Evolutionary conservation across 1,140 invertebrate genomes (phyloP), one percentile per base, ranked within the genome.

Genomic region (Eufriesea mexicana): DNA sequence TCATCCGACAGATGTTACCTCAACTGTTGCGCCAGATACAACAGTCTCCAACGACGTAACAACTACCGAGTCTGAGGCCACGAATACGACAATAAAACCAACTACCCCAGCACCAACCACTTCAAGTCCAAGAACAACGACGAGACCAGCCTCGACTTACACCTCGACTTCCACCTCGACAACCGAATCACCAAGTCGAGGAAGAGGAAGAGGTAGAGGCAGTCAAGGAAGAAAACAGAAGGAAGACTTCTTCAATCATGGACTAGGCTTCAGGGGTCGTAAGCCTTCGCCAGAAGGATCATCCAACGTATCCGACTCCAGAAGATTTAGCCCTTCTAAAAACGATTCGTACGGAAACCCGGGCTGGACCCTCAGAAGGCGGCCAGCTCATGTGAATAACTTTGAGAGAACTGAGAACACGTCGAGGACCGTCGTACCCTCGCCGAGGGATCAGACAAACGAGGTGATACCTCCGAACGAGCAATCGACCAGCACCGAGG

Each of bases 191-290:
- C 45, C n/a, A 10, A 77, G 54, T 16, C 68, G 83, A 62, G 66
- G 12, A 51, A 72, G 78, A 67, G 55, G 64, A 79, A 81, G 79
- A 66, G 67, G 59, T 35, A 83, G 77, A 66, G 66, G 79, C 18
- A 75, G 23, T 35, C 87, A 81, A 55, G 51, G 49, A 9, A 74
- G 67, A 18, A 68, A 73, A 8, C 73, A 82, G 20, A 94, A 92
- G 47, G 93, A 94, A 45, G 93, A 94, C 79, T 94, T 90, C 47
- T 94, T 93, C 62, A 93, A 94, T 84, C 85, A 91, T 68, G 93
- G 93, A 10, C 57, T 94, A 14, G 93, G 93, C n/a, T 93, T 94
- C 79, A 87, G 93, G 6, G 93, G 93, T 18, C 88, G 93, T 42
- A 93, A 89, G 70, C 88, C 51, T 25, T 62, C 67, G 0, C 86